A percentile compares a stretch with the other conserved stretches of the same genome.
phyloP scores from a whole-genome alignment of 2,888 invertebrate species.

The Pseudoips prasinana region DNA sequence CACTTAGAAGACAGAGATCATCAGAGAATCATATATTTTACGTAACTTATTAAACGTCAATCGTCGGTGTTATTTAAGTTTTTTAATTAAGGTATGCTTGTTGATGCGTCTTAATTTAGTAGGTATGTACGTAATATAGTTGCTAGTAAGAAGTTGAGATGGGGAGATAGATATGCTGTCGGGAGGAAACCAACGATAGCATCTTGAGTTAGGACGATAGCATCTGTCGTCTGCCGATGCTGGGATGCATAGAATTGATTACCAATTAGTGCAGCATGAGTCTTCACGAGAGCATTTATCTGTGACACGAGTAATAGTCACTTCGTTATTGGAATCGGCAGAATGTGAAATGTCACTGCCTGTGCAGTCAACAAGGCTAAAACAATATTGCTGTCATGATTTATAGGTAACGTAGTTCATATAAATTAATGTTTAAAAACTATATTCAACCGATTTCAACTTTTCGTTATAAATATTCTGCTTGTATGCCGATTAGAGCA shows the following conservation, averaged over 20 bases:
- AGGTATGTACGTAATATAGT: slow-evolving; percentile 50
- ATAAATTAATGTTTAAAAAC: no score
- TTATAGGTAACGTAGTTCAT: no score
- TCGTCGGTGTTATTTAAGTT: slow-evolving; percentile 33
- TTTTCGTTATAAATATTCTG: no score
- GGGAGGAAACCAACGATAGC: slow-evolving; percentile 43
- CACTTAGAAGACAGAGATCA: no score
- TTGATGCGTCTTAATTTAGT: slow-evolving; percentile 55
- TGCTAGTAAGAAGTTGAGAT: slow-evolving; percentile 51
- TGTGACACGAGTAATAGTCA: slow-evolving; percentile 12
- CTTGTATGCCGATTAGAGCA: no score
- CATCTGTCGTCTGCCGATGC: slow-evolving; percentile 44
- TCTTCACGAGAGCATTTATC: slow-evolving; percentile 42
- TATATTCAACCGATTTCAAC: no score
- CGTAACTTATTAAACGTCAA: slow-evolving; percentile 39
- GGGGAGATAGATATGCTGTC: slow-evolving; percentile 45
- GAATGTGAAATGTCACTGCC: background rate
- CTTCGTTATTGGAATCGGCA: slow-evolving; percentile 13
- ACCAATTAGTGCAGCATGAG: slow-evolving; percentile 51
- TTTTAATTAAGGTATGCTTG: slow-evolving; percentile 51
- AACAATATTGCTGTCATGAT: no score
- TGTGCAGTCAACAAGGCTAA: no score
- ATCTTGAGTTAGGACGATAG: slow-evolving; percentile 51
- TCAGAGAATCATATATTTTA: no score
- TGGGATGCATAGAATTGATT: slow-evolving; percentile 58